Evolutionary conservation across 1,140 invertebrate species (phyloP).

Genomic region (Drosophila triauraria): DNA sequence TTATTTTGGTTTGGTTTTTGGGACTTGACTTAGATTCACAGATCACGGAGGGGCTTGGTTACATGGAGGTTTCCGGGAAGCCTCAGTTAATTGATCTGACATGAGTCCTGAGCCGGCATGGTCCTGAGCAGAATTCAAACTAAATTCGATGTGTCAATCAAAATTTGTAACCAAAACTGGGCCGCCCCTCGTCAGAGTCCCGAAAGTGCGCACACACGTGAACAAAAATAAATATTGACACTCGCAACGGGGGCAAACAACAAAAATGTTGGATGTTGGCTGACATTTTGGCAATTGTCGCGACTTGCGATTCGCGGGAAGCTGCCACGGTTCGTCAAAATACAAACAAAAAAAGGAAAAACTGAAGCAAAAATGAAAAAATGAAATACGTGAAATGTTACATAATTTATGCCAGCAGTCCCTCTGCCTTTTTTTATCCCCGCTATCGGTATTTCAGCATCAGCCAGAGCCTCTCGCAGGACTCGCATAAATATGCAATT

Average conservation of each 20-base stretch:
- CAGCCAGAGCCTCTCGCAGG: slow-evolving; percentile 27
- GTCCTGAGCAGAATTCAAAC: slow-evolving; percentile 34
- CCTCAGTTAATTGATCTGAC: slow-evolving; percentile 57
- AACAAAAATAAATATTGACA: slow-evolving; percentile 70
- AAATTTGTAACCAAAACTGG: slow-evolving; percentile 54
- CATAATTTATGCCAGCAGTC: slow-evolving; percentile 55
- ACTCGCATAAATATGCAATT: slow-evolving; percentile 54
- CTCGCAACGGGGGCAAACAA: slow-evolving; percentile 46
- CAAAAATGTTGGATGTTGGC: slow-evolving; percentile 28
- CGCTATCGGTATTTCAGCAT: slow-evolving; percentile 18
- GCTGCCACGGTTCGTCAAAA: slow-evolving; percentile 38
- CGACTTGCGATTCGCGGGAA: slow-evolving; percentile 26
- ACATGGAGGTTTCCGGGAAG: not conserved
- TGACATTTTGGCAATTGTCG: slow-evolving; percentile 60
- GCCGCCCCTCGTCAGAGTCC: slow-evolving; percentile 13
- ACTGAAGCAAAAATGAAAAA: slow-evolving; percentile 38
- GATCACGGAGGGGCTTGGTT: not conserved
- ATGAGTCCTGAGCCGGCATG: slow-evolving; percentile 1
- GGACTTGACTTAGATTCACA: slow-evolving; percentile 19
- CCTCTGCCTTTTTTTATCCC: slow-evolving; percentile 2
- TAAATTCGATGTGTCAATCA: slow-evolving; percentile 75
- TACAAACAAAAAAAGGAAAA: slow-evolving; percentile 38
- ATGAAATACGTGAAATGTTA: slow-evolving; percentile 53
- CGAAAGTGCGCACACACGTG: slow-evolving; percentile 40
- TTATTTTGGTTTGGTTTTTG: slow-evolving; percentile 32